These are phyloP conservation scores for Catostomus latipinnis DNA, from an alignment of 2,797 vertebrate genomes.

Conservation along the genomic window DNA sequence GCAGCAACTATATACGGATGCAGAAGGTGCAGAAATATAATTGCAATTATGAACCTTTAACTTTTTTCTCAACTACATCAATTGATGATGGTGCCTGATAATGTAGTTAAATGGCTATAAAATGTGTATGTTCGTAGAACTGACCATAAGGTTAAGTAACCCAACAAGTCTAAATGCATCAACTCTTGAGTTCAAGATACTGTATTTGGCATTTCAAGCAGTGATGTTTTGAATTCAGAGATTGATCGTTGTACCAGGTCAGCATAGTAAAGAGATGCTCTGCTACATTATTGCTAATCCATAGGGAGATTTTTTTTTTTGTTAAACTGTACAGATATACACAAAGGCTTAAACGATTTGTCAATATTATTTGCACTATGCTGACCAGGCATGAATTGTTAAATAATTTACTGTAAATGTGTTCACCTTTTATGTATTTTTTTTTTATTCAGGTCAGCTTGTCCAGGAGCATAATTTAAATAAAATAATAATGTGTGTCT, in stretches of 20 bases:
- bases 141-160: neutral
- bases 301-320: neutral
- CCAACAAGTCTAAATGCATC: slow-evolving; percentile 17
- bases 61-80: neutral
- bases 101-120: neutral
- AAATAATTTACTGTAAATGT: neutral
- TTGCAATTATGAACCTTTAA: neutral
- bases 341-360: slow-evolving; percentile 10
- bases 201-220: slow-evolving; percentile 60
- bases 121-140: neutral
- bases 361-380: slow-evolving; percentile 10
- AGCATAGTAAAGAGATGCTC: slow-evolving; percentile 28
- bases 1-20: neutral
- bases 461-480: neutral
- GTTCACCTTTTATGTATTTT: neutral
- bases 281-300: slow-evolving; percentile 52
- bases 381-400: slow-evolving; percentile 2
- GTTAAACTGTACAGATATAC: slow-evolving; percentile 19
- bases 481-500: slow-evolving; percentile 47
- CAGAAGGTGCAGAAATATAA: neutral
- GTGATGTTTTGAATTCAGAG: neutral
- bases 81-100: slow-evolving; percentile 39
- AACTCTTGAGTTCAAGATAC: slow-evolving; percentile 46
- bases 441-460: neutral
- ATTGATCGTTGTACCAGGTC: slow-evolving; percentile 1